Base-by-base conservation (phyloP, 2,888 invertebrate species). In the Drosophila planitibia region DNA sequence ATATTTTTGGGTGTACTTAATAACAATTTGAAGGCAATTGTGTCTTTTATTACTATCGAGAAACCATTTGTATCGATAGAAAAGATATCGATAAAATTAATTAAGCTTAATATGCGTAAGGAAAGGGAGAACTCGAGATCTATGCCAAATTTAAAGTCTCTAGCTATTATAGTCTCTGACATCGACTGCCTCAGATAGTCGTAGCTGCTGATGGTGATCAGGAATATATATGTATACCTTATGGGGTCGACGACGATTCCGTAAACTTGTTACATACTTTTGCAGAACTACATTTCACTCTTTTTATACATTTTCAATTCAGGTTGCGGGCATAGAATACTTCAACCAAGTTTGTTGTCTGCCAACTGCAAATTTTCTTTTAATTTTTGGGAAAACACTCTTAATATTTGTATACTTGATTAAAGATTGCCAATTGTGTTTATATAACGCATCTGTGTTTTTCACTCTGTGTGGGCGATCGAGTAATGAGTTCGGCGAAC, bases 401-500 rank as follows among this genome's bases (percentile, higher is more conserved):
- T 7, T 6, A 19, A 37, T 1, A 37, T 19, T 37, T 37, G 6
- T 37, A 37, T 3, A 1, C 37, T 7, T 37, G 10, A 41, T 41
- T n/a, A n/a, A 41, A 41, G 41, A 41, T n/a, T 41, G 4, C 4
- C 41, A 41, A 41, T 39, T 41, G 4, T n/a, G 39, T 41, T 41
- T 22, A 12, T 10, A 3, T 10, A 12, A 12, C 3, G 6, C 30
- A 30, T 30, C 3, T 32, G 3, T 4, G 16, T 16, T 10, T 16
- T 54, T 37, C 25, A 19, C 25, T 53, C 19, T 25, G 54, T 37
- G 37, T 10, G 41, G 30, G 28, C 37, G 37, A 35, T 4, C 22
- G 65, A 47, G 65, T 41, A 66, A 70, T 33, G 63, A 51, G 85
- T 89, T 86, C 87, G 74, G 68, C 68, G 89, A 86, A 83, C 85